A percentile compares a stretch with the other conserved stretches of the same genome.
These are phyloP conservation scores for Melinaea marsaeus DNA, from an alignment of 2,888 invertebrate genomes.

Conservation along the genomic window DNA sequence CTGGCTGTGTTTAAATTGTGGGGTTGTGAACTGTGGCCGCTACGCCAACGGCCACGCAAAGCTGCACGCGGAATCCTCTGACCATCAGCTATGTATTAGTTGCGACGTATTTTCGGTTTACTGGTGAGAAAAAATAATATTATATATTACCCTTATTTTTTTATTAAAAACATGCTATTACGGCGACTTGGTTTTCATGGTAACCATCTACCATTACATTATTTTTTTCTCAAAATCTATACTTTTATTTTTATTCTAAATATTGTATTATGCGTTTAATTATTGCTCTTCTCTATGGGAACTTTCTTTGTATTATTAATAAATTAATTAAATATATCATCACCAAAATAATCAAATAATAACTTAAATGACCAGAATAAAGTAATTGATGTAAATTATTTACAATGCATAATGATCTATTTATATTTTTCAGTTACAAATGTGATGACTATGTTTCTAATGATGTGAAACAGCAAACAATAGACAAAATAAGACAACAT, in stretches of 20 bases:
- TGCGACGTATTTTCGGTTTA: slow-evolving; percentile 85
- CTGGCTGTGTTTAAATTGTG: slow-evolving; percentile 88
- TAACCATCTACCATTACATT: too few species aligned
- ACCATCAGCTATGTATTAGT: slow-evolving; percentile 87
- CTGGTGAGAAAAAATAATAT: slow-evolving; percentile 77
- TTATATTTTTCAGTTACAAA: slow-evolving; percentile 79
- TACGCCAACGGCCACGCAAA: slow-evolving; percentile 87
- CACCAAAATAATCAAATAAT: too few species aligned
- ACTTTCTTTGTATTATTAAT: too few species aligned
- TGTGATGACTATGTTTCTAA: slow-evolving; percentile 89
- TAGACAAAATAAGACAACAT: slow-evolving; percentile 78
- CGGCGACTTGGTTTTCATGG: too few species aligned
- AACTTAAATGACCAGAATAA: too few species aligned
- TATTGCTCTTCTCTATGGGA: too few species aligned
- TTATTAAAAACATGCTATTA: too few species aligned
- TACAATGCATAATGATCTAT: not conserved
- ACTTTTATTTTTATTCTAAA: too few species aligned
- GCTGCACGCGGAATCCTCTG: slow-evolving; percentile 79
- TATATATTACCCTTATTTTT: not conserved
- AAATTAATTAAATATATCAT: too few species aligned
- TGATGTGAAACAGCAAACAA: slow-evolving; percentile 77
- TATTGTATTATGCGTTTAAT: too few species aligned
- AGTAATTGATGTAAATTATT: too few species aligned
- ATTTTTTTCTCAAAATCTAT: too few species aligned
- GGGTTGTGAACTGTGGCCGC: slow-evolving; percentile 85